Base-by-base conservation (phyloP, 2,888 invertebrate species). In the Lottia gigantea region DNA sequence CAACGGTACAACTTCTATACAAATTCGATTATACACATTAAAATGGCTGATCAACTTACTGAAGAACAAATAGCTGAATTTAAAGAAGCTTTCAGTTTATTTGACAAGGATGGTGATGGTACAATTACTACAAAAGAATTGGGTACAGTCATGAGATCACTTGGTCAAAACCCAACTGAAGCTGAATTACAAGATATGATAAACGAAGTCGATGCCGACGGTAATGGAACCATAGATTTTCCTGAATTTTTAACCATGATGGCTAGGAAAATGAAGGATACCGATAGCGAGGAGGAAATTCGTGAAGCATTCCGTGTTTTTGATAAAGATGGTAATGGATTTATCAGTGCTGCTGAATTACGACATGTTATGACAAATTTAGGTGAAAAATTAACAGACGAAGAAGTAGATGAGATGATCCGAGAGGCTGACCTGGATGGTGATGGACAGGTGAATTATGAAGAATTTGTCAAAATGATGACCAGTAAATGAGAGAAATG, bases 171-270 rank as follows among this genome's bases (percentile, higher is more conserved):
- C 19, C 55, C 55, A 55, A 55, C 55, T 23, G 55, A 55, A 55
- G 55, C 55, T 23, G 55, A 55, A 55, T 23, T 55, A 12, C 55
- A 55, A 55, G 55, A 55, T 23, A 55, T 55, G 55, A 55, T 55
- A 11, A 55, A 55, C 55, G 55, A 55, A 55, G 55, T 55, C 14
- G 55, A 55, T 55, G 55, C 55, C 8, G 55, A 55, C 55, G 97
- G 97, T 88, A 98, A 98, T 91, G 98, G 98, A 89, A 98, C 97
- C 90, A 98, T 98, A 91, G 97, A 98, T 92, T 98, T 98, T 91
- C 97, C 97, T 86, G 98, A 98, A 91, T 98, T 98, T 92, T 93
- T 98, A 88, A 97, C 97, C 90, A 98, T 98, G 98, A 98, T 98
- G 98, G 97, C 98, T 88, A 93, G 97, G 89, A 98, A 98, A 93